phyloP scores from a whole-genome alignment of 2,797 vertebrate species.

The Malacoctenus gilli region DNA sequence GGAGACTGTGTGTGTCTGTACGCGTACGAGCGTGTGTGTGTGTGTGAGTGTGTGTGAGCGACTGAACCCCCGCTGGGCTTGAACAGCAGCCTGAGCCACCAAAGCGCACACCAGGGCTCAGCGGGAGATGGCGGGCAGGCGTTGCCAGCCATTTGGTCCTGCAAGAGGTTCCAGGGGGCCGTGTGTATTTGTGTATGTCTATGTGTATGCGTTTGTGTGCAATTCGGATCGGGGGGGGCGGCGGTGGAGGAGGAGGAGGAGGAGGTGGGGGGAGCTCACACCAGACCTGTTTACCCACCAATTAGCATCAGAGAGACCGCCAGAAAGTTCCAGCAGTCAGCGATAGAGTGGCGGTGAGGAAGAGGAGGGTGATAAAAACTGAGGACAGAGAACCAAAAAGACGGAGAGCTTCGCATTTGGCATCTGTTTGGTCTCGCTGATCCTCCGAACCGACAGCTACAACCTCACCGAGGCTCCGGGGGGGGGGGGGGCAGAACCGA shows the following conservation, averaged over 20 bases:
- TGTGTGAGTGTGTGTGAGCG: constrained; percentile 65
- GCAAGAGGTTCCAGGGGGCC: constrained; percentile 84
- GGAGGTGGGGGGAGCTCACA: constrained; percentile 61
- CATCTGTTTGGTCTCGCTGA: constrained; percentile 54
- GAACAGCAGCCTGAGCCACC: constrained; percentile 88
- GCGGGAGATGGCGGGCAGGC: constrained; percentile 85
- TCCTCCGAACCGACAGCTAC: constrained; percentile 19
- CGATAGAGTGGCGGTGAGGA: constrained; percentile 72
- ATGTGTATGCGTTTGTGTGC: constrained; percentile 59
- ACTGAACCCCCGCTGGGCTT: constrained; percentile 85
- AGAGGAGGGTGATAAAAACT: constrained; percentile 58
- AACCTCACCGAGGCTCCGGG: constrained; percentile 11
- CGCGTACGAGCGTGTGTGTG: constrained; percentile 54
- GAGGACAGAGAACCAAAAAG: constrained; percentile 49
- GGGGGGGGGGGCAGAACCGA: constrained; percentile 6
- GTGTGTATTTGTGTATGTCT: constrained; percentile 72
- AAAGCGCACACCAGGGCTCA: constrained; percentile 86
- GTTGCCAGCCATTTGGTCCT: constrained; percentile 88
- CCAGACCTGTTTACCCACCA: constrained; percentile 86
- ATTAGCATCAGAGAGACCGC: constrained; percentile 85
- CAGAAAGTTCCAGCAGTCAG: constrained; percentile 85
- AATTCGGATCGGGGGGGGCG: constrained; percentile 23
- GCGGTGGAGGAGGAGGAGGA: constrained; percentile 22
- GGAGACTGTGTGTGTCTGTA: constrained; percentile 78
- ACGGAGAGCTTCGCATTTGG: constrained; percentile 57